These are phyloP conservation scores for Eptesicus fuscus DNA, from an alignment of 2,113 vertebrate genomes.

Conservation along the genomic window DNA sequence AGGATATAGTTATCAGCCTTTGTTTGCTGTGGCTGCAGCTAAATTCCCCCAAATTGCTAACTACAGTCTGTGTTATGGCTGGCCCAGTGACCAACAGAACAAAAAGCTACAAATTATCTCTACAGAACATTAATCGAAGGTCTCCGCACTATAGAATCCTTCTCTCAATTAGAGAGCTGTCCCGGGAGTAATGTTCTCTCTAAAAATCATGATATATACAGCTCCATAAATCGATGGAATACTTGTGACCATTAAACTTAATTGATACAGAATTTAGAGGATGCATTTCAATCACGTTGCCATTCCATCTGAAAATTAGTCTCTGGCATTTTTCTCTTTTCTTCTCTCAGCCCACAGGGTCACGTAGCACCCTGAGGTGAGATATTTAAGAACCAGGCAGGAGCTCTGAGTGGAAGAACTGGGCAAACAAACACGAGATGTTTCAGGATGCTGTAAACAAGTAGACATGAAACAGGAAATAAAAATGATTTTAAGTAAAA, in stretches of 20 bases:
- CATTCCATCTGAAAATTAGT: constrained; percentile 79
- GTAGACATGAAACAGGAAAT: constrained; percentile 79
- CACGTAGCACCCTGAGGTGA: background rate
- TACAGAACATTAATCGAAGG: constrained; percentile 71
- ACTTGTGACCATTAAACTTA: constrained; percentile 81
- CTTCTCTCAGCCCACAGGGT: constrained; percentile 46
- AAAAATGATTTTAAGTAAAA: constrained; percentile 83
- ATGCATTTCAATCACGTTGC: constrained; percentile 75
- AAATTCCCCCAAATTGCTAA: constrained; percentile 35
- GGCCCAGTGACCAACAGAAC: constrained; percentile 64
- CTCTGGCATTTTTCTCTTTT: constrained; percentile 66
- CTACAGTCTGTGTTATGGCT: constrained; percentile 57
- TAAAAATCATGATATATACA: constrained; percentile 79
- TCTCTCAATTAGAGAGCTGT: constrained; percentile 79
- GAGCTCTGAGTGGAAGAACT: constrained; percentile 30
- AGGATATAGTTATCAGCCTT: constrained; percentile 53
- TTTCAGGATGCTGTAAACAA: constrained; percentile 75
- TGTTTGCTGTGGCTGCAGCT: constrained; percentile 57
- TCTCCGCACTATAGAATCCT: constrained; percentile 75
- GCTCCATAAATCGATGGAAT: constrained; percentile 76
- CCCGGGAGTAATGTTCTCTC: constrained; percentile 76
- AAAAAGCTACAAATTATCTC: constrained; percentile 80
- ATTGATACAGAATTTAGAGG: constrained; percentile 80
- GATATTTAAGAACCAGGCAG: background rate
- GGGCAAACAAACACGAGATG: constrained; percentile 62